Evolutionary conservation across 2,888 invertebrate species (phyloP).

Genomic region (Drosophila recens): DNA sequence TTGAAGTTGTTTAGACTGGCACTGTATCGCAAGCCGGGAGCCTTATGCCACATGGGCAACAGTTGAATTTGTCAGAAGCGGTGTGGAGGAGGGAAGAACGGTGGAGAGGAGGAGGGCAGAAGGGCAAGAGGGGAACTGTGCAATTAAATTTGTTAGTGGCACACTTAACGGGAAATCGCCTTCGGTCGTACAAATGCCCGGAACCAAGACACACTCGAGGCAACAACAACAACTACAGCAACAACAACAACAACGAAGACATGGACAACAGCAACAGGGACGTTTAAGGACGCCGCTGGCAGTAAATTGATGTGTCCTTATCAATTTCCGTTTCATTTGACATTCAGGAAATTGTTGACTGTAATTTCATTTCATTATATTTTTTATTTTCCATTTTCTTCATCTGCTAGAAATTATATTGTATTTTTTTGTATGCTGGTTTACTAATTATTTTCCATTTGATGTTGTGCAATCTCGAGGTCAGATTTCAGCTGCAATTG

Average conservation of each 20-base stretch:
- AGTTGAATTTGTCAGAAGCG: slow-evolving; percentile 4
- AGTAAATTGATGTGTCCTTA: slow-evolving; percentile 59
- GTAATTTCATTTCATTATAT: slow-evolving; percentile 13
- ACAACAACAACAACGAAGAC: background rate
- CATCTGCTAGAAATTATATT: too few relatives aligned
- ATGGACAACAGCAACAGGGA: slow-evolving; percentile 6
- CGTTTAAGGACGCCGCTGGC: slow-evolving; percentile 11
- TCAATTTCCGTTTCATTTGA: slow-evolving; percentile 62
- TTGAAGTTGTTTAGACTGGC: background rate
- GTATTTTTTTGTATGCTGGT: background rate
- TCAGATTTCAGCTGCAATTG: slow-evolving; percentile 1
- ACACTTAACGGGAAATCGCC: slow-evolving; percentile 47
- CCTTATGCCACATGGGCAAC: slow-evolving; percentile 9
- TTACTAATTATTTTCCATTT: slow-evolving; percentile 32
- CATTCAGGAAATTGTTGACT: slow-evolving; percentile 43
- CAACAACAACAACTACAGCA: background rate
- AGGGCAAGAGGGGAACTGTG: slow-evolving; percentile 10
- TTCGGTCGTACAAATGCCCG: slow-evolving; percentile 31
- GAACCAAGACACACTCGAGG: slow-evolving; percentile 20
- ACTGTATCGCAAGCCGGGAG: background rate
- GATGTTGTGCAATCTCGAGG: slow-evolving; percentile 6
- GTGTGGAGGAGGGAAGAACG: background rate
- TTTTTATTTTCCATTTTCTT: slow-evolving; percentile 5
- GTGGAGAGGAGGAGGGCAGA: background rate
- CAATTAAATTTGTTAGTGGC: slow-evolving; percentile 63